Evolutionary conservation across 2,797 vertebrate species (phyloP).

Genomic region (Leuciscus waleckii): DNA sequence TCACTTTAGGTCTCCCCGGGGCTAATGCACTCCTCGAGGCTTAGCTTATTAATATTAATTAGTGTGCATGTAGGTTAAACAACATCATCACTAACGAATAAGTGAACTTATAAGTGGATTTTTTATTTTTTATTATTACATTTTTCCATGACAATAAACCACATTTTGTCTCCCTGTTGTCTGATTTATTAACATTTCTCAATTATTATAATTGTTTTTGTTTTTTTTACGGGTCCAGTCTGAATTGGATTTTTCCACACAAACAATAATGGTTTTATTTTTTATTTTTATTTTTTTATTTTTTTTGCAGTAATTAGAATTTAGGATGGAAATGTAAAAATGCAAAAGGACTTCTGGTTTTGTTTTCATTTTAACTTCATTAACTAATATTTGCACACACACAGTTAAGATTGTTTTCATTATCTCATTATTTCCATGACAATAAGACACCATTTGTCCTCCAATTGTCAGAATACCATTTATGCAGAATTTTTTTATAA

Average conservation of each 20-base stretch:
- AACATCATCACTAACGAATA: neutral
- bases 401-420: neutral
- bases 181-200: neutral
- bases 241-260: neutral
- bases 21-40: neutral
- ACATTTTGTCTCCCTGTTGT: neutral
- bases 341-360: neutral
- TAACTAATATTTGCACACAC: neutral
- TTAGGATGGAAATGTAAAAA: neutral
- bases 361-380: too few species aligned
- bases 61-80: slow-evolving; percentile 10
- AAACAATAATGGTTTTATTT: neutral
- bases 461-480: neutral
- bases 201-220: neutral
- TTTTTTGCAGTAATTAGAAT: neutral
- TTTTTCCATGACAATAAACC: neutral
- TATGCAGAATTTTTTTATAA: neutral
- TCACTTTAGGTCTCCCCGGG: neutral
- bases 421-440: neutral
- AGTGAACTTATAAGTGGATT: neutral
- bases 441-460: neutral
- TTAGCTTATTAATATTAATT: neutral
- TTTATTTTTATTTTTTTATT: too few species aligned
- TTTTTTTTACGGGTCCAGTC: neutral
- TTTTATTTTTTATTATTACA: neutral